Conservation (phyloP, 2,888 invertebrate species). For the Monopis laevigella region DNA sequence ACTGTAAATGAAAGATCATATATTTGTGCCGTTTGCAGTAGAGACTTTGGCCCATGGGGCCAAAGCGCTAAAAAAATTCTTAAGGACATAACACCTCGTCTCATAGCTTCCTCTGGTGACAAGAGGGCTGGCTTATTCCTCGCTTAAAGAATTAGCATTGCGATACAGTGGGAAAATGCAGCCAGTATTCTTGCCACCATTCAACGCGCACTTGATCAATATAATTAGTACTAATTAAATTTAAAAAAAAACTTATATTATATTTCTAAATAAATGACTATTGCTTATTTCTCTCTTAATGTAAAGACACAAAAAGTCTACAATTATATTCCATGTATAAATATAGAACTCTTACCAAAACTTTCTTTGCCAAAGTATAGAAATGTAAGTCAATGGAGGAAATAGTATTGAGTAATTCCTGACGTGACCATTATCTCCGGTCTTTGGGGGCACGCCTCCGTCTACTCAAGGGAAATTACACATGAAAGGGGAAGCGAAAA, state of each 20-base stretch:
- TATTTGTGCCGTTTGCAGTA: not conserved
- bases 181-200: not conserved
- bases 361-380: not conserved
- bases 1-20: no score
- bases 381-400: constrained; percentile 1
- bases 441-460: constrained; percentile 1
- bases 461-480: constrained; percentile 40
- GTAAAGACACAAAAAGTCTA: no score
- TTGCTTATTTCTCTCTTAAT: no score
- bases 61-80: not conserved
- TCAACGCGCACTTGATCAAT: no score
- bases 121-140: no score
- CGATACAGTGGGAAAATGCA: not conserved
- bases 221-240: no score
- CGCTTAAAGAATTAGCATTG: no score
- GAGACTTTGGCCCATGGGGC: not conserved
- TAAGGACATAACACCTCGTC: not conserved
- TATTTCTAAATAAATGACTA: no score
- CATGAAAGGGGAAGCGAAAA: constrained; percentile 31
- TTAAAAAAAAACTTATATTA: no score
- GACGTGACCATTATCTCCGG: constrained; percentile 34
- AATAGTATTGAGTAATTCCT: constrained; percentile 28
- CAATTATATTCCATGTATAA: no score
- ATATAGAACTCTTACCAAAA: no score
- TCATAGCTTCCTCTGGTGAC: not conserved